Conservation (phyloP, 1,140 invertebrate species). For the Agrilus planipennis region DNA sequence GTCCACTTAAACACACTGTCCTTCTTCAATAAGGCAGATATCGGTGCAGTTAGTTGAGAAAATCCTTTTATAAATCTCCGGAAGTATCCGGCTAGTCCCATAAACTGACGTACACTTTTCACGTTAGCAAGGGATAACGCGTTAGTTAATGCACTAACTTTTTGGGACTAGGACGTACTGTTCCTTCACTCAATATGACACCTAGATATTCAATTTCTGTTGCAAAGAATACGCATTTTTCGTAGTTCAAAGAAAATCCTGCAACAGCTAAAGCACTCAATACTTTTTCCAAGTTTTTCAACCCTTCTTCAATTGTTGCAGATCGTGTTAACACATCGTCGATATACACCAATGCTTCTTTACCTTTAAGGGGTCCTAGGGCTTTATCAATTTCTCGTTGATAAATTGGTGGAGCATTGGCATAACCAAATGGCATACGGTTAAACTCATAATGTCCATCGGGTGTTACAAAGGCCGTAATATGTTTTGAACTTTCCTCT, state of each 20-base stretch:
- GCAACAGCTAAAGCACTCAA: conserved; percentile 9
- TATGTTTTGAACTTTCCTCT: conserved; percentile 12
- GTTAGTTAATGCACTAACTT: conserved; percentile 20
- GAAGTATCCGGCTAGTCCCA: conserved; percentile 25
- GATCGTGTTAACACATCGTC: conserved; percentile 24
- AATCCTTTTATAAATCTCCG: conserved; percentile 25
- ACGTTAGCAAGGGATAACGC: conserved; percentile 18
- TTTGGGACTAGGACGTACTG: conserved; percentile 17
- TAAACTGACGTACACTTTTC: conserved; percentile 25
- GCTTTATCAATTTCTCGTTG: conserved; percentile 19
- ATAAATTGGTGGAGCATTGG: conserved; percentile 18
- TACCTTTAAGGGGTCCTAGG: conserved; percentile 15
- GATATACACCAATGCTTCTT: conserved; percentile 17
- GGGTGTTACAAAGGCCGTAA: conserved; percentile 13
- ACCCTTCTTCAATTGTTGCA: conserved; percentile 17
- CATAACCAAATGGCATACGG: conserved; percentile 21
- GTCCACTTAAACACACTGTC: conserved; percentile 16
- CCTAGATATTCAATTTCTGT: conserved; percentile 22
- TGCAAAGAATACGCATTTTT: conserved; percentile 26
- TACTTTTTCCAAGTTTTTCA: conserved; percentile 14
- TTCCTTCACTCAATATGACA: conserved; percentile 14
- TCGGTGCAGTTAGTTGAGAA: conserved; percentile 21
- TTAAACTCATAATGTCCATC: conserved; percentile 20
- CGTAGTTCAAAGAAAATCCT: conserved; percentile 12
- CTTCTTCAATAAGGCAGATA: conserved; percentile 25